Base-by-base conservation (phyloP, 2,797 vertebrate species). In the Enteromius thamalakanensis region DNA sequence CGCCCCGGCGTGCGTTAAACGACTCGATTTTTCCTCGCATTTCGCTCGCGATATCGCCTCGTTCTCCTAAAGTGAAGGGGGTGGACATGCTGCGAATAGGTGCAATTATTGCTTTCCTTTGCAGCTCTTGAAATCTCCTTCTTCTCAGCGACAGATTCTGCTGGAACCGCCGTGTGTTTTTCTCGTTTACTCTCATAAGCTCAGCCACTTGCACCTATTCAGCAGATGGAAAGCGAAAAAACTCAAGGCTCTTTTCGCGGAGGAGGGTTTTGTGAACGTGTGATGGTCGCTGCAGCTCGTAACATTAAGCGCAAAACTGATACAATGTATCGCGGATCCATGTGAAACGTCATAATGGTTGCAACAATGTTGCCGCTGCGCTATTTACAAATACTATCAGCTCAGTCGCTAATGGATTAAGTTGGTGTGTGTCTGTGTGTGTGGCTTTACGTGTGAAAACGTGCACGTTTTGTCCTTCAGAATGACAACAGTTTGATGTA, bases 291-390 rank as follows among this genome's bases (percentile, higher is more conserved):
- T 86, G 85, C 83, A 77, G 53, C 64, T 76, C 51, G 47, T 78
- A 70, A 84, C 78, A 79, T 84, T 76, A 78, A 76, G 77, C 55
- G 80, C 81, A 79, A 58, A 83, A 85, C 79, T 74, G 69, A 80
- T 87, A 83, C 83, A 87, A 88, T 91, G 90, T 93, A 91, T 83
- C 82, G 47, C 71, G 91, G 86, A 87, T 92, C 91, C 91, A 90
- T 90, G 90, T 87, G 89, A 82, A 88, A 70, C 70, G 86, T 88
- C 86, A 81, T 76, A 82, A 82, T 86, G 75, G 83, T 85, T 60
- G 87, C 86, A 79, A 95, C 95, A 94, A 95, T 95, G 94, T 92
- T 92, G 90, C 88, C 15, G 49, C 17, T 55, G 78, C 70, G 65
- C 58, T 76, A 67, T 82, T 76, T 81, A 80, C 60, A 51, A 70